These are phyloP conservation scores for Pelecanus crispus DNA, from an alignment of 2,113 vertebrate genomes.

Conservation along the genomic window DNA sequence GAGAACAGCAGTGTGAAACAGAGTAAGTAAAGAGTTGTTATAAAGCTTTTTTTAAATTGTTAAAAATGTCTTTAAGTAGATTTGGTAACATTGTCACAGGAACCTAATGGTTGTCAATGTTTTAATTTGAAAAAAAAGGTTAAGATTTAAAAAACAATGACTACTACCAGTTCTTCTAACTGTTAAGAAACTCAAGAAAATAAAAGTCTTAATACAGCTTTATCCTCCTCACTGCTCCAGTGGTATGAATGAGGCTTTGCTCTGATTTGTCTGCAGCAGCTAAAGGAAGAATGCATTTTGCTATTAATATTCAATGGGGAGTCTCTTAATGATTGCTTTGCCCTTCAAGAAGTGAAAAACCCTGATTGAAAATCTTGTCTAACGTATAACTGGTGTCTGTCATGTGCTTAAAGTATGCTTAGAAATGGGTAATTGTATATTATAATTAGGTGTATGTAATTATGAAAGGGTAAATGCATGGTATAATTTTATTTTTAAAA, in stretches of 20 bases:
- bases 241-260: background rate
- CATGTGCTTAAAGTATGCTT: background rate
- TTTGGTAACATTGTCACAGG: background rate
- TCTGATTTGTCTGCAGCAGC: background rate
- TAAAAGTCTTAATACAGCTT: background rate
- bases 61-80: background rate
- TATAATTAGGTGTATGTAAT: background rate
- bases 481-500: background rate
- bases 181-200: background rate
- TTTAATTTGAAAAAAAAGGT: background rate
- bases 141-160: background rate
- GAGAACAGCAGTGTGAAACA: slow-evolving; percentile 29
- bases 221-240: background rate
- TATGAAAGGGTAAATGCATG: background rate
- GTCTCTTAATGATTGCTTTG: background rate
- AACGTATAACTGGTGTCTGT: background rate
- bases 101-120: background rate
- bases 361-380: background rate
- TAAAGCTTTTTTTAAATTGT: background rate
- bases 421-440: background rate
- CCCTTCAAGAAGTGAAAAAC: background rate
- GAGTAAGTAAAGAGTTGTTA: slow-evolving; percentile 52
- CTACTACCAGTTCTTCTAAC: background rate
- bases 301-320: background rate
- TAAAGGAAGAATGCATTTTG: background rate